These are phyloP conservation scores for Zaprionus kolodkinae DNA, from an alignment of 1,140 invertebrate genomes.

Conservation along the genomic window DNA sequence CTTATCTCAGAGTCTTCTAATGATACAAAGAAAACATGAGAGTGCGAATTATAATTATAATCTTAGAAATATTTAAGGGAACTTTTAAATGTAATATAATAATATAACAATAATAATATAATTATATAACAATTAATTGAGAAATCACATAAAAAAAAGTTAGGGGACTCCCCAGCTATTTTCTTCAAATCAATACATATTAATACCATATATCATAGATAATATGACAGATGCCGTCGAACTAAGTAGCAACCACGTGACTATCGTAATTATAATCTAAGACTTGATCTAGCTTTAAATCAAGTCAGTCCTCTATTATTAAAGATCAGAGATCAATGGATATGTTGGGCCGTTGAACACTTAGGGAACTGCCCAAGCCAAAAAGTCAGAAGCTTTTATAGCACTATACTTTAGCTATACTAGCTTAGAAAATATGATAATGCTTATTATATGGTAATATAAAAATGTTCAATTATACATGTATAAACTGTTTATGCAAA, in stretches of 20 bases:
- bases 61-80: too few species aligned
- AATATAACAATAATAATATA: too few species aligned
- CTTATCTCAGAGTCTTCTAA: too few species aligned
- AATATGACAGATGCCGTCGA: neutral
- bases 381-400: neutral
- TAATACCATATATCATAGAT: neutral
- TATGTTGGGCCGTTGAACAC: neutral
- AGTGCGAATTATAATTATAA: too few species aligned
- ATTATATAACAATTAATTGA: too few species aligned
- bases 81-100: too few species aligned
- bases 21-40: too few species aligned
- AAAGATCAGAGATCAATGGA: neutral
- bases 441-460: neutral
- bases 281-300: neutral
- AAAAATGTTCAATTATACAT: slow-evolving; percentile 7
- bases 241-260: neutral
- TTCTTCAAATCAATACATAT: neutral
- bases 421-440: neutral
- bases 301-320: neutral
- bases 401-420: neutral
- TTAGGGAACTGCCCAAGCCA: neutral
- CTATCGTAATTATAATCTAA: neutral
- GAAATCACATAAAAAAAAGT: too few species aligned
- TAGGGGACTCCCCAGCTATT: neutral
- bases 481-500: neutral